Base-by-base conservation (phyloP, 2,888 invertebrate genomes). In the Amblyteles armatorius region DNA sequence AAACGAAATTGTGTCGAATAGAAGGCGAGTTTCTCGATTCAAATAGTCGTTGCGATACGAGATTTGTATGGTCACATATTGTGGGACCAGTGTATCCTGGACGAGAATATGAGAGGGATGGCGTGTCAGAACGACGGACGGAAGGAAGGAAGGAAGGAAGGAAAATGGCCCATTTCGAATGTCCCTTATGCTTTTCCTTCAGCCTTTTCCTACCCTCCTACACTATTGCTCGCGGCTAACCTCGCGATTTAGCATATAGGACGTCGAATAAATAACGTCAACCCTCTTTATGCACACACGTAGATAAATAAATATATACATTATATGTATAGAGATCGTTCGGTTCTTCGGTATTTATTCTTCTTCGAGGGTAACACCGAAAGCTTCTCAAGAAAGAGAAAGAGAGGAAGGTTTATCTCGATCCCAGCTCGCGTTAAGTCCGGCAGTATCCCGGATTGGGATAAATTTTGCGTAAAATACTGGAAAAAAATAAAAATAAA, bases 231-330 rank as follows among this genome's bases (percentile, higher is more conserved):
- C 77, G 81, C 78, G 69, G 65, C 78, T 68, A 57, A 74, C 74
- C 74, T 63, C 44, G 57, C 80, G 79, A 82, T 72, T 89, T 88
- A 86, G 85, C 89, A 87, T 89, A 87, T 67, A 83, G 86, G 85
- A 81, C 81, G 85, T 85, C 86, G 88, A 89, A 88, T 89, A 89
- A 88, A 89, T 88, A 87, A 88, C 86, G 82, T 72, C 50, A n/a
- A 68, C 19, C 69, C 72, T 55, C 48, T n/a, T 33, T 36, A 52
- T 63, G 63, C 22, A 55, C n/a, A 50, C 33, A 50, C 26, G 50
- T 65, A 9, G 40, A 16, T 33, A 52, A n/a, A 57, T 22, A 9
- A 13, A 11, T 57, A 57, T 22, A 57, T 29, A 60, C 4, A 29
- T 29, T 60, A 60, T 16, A 60, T 29, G 60, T 26, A 60, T 60